Evolutionary conservation across 2,113 vertebrate genomes (phyloP).

Genomic region (Pterocles orientalis): DNA sequence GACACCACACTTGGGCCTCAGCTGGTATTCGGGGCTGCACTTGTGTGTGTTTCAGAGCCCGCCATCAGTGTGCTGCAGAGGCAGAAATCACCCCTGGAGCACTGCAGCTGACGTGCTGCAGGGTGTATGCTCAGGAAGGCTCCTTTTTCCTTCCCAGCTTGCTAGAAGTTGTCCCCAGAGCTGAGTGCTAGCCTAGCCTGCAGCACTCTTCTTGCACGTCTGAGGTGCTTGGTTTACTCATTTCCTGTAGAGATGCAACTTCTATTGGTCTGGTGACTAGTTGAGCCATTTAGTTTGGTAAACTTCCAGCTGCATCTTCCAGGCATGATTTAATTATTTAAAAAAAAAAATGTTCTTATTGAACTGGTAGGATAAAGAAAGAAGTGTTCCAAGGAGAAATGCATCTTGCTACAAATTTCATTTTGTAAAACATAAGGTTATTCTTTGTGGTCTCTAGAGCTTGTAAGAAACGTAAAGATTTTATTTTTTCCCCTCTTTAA

Average conservation of each 20-base stretch:
- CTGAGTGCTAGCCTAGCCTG: background rate
- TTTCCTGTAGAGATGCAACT: background rate
- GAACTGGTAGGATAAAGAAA: background rate
- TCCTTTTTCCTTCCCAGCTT: background rate
- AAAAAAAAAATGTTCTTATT: background rate
- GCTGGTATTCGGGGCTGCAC: background rate
- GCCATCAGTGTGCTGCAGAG: background rate
- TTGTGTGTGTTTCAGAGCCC: background rate
- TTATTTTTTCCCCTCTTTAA: background rate
- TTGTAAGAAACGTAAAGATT: background rate
- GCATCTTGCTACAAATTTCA: conserved; percentile 1
- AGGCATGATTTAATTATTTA: background rate
- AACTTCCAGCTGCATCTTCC: background rate
- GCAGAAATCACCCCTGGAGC: background rate
- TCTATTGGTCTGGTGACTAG: background rate
- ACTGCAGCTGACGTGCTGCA: background rate
- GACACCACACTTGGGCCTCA: background rate
- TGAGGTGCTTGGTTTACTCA: background rate
- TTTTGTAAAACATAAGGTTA: background rate
- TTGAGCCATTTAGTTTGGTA: background rate
- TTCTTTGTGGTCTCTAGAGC: background rate
- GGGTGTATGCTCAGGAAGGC: background rate
- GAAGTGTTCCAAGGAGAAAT: background rate
- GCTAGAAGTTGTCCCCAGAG: background rate
- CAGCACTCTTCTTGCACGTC: background rate